These are phyloP conservation scores for Selenia dentaria DNA, from an alignment of 2,888 invertebrate species.

Conservation along the genomic window DNA sequence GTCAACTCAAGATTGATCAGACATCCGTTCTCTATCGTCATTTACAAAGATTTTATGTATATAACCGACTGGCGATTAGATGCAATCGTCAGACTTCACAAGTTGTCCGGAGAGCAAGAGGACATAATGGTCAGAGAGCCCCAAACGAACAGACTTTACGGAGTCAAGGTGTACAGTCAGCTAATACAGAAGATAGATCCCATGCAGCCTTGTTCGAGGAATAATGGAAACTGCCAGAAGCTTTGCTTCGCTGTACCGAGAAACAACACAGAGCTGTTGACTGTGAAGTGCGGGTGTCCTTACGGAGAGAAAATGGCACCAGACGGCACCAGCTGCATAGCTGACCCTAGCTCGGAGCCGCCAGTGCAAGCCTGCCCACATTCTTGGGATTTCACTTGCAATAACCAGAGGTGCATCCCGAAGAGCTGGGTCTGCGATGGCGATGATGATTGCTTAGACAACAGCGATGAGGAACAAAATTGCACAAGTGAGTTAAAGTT, in stretches of 20 bases:
- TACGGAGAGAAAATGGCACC: conserved; percentile 93
- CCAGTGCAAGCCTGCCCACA: conserved; percentile 95
- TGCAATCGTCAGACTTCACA: conserved; percentile 95
- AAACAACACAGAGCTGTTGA: conserved; percentile 82
- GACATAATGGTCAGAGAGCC: conserved; percentile 94
- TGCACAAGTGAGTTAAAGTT: conserved; percentile 90
- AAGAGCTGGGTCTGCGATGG: conserved; percentile 98
- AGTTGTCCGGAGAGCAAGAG: conserved; percentile 94
- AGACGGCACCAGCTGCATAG: conserved; percentile 89
- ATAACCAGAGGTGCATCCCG: conserved; percentile 95
- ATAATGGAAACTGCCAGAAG: conserved; percentile 97
- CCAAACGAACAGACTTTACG: conserved; percentile 95
- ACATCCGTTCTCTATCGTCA: conserved; percentile 96
- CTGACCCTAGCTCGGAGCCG: conserved; percentile 94
- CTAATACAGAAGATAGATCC: conserved; percentile 88
- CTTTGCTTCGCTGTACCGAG: conserved; percentile 96
- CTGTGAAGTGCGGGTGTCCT: conserved; percentile 94
- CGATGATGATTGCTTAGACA: conserved; percentile 97
- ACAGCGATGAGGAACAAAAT: conserved; percentile 97
- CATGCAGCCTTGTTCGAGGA: conserved; percentile 92
- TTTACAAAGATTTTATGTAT: conserved; percentile 96
- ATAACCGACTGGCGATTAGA: conserved; percentile 99
- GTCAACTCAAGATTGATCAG: conserved; percentile 93
- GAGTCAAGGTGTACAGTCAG: conserved; percentile 94
- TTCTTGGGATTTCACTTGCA: conserved; percentile 97